These are phyloP conservation scores for Neotoma lepida DNA, from an alignment of 2,113 vertebrate genomes.

Conservation along the genomic window DNA sequence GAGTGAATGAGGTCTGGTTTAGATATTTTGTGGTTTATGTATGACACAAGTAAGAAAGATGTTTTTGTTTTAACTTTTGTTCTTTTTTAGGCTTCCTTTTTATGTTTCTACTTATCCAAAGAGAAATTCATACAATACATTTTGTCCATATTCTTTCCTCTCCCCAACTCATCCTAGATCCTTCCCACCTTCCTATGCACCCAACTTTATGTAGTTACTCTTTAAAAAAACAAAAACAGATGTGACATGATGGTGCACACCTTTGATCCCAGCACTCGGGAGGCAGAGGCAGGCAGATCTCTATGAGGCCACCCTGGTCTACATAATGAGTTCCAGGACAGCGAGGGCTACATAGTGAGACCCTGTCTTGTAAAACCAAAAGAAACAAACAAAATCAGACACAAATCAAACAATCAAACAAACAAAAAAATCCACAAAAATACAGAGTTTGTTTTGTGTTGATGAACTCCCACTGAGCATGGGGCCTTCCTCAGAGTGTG, in stretches of 20 bases:
- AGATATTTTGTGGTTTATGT: conserved; percentile 41
- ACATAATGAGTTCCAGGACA: background rate
- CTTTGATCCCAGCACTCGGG: background rate
- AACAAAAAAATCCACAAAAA: background rate
- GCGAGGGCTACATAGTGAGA: background rate
- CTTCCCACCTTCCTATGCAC: background rate
- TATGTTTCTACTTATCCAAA: background rate
- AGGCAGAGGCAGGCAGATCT: background rate
- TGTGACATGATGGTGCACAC: background rate
- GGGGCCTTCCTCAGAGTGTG: background rate
- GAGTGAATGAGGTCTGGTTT: conserved; percentile 20
- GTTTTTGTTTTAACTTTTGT: background rate
- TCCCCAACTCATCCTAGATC: background rate
- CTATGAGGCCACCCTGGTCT: background rate
- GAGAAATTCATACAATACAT: background rate
- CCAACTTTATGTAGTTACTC: background rate
- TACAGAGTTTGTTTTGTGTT: background rate
- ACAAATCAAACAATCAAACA: background rate
- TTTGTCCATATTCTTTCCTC: background rate
- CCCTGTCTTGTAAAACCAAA: background rate
- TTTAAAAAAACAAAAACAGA: background rate
- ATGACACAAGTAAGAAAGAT: background rate
- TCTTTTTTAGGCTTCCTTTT: background rate
- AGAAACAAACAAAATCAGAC: background rate
- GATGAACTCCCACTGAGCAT: background rate